These are phyloP conservation scores for Numida meleagris DNA, from an alignment of 2,113 vertebrate species.

Conservation along the genomic window DNA sequence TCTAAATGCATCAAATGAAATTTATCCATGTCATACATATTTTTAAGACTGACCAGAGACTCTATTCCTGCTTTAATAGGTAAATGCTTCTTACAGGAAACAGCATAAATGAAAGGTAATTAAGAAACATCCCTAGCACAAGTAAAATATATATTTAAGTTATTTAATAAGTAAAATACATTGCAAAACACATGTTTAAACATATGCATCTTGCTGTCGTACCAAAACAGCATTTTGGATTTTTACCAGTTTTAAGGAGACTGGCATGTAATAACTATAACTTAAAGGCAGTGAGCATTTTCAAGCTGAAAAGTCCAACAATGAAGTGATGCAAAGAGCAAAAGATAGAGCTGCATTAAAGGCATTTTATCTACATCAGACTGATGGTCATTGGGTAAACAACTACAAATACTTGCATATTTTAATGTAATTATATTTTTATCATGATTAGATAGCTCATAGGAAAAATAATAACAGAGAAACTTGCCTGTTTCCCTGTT, in stretches of 20 bases:
- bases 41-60: background rate
- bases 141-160: too few relatives aligned
- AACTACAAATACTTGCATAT: background rate
- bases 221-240: background rate
- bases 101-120: background rate
- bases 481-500: too few relatives aligned
- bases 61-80: background rate
- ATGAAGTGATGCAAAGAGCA: background rate
- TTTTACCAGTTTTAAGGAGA: background rate
- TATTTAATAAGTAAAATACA: background rate
- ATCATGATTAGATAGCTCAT: background rate
- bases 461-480: background rate
- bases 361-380: background rate
- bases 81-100: background rate
- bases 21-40: background rate
- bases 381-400: background rate
- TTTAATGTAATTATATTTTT: background rate
- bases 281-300: background rate
- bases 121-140: too few relatives aligned
- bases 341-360: rapidly evolving
- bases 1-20: background rate
- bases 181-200: background rate
- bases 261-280: background rate
- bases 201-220: background rate
- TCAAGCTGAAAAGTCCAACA: background rate